Evolutionary conservation across 2,797 vertebrate genomes (phyloP).

Genomic region (Uromys caudimaculatus): DNA sequence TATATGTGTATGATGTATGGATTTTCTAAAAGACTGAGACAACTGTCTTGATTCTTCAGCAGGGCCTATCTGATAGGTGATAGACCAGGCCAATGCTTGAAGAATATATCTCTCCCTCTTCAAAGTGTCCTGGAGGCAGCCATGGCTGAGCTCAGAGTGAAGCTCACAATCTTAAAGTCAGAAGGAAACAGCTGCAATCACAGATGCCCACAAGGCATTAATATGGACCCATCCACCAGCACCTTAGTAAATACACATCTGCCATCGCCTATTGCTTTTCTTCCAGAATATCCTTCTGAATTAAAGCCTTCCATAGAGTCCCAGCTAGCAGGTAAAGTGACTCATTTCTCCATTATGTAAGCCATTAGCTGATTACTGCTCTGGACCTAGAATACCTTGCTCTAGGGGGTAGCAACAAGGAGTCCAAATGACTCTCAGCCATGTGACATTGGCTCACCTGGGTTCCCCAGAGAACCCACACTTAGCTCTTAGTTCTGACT

Average conservation of each 20-base stretch:
- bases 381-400: conserved; percentile 77
- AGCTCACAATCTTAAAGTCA: not conserved
- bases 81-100: not conserved
- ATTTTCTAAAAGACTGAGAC: conserved; percentile 24
- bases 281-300: conserved; percentile 47
- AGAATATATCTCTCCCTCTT: not conserved
- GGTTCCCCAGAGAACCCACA: conserved; percentile 70
- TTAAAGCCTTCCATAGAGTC: conserved; percentile 68
- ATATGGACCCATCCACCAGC: not conserved
- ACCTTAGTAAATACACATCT: conserved; percentile 29
- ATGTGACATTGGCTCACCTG: conserved; percentile 64
- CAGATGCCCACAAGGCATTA: conserved; percentile 7
- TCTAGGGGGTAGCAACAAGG: conserved; percentile 78
- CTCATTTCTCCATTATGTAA: conserved; percentile 84
- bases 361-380: conserved; percentile 81
- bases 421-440: conserved; percentile 79
- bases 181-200: not conserved
- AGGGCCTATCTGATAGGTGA: not conserved
- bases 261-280: not conserved
- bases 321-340: conserved; percentile 79
- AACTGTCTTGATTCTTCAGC: not conserved
- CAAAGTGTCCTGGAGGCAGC: not conserved
- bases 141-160: not conserved
- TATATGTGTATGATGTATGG: not conserved
- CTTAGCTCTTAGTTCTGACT: conserved; percentile 69